Evolutionary conservation across 2,888 invertebrate genomes (phyloP).

Genomic region (Catocala nupta): DNA sequence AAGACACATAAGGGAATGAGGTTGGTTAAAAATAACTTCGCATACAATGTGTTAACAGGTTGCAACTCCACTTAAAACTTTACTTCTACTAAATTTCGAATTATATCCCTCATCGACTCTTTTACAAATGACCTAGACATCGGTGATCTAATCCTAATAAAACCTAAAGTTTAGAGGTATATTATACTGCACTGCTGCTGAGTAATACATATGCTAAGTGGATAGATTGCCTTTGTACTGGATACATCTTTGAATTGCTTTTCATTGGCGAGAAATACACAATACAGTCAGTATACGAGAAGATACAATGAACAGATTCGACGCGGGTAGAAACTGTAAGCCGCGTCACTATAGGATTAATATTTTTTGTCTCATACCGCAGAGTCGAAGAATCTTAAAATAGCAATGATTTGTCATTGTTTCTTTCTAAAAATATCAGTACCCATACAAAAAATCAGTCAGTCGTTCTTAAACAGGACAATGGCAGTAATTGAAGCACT

Average conservation of each 20-base stretch:
- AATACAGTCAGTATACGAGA: too few species aligned
- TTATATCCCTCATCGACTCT: neutral
- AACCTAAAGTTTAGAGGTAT: neutral
- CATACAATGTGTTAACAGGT: constrained; percentile 10
- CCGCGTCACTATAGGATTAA: neutral
- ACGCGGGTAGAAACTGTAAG: too few species aligned
- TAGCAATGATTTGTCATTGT: constrained; percentile 19
- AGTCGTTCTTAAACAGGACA: constrained; percentile 55
- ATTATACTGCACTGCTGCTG: too few species aligned
- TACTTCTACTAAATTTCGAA: too few species aligned
- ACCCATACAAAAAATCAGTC: constrained; percentile 27
- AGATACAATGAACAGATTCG: too few species aligned
- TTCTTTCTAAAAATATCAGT: constrained; percentile 40
- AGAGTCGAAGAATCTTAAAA: constrained; percentile 20
- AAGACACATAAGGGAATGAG: constrained; percentile 36
- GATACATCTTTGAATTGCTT: too few species aligned
- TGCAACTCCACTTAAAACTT: constrained; percentile 9
- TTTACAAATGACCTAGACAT: neutral
- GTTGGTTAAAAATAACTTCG: constrained; percentile 31
- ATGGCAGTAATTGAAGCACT: constrained; percentile 77
- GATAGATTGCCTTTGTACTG: too few species aligned
- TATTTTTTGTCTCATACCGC: neutral
- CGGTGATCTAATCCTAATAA: neutral
- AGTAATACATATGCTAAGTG: too few species aligned
- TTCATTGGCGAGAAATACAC: too few species aligned